Evolutionary conservation across 1,140 invertebrate genomes (phyloP).

Genomic region (Episyrphus balteatus): DNA sequence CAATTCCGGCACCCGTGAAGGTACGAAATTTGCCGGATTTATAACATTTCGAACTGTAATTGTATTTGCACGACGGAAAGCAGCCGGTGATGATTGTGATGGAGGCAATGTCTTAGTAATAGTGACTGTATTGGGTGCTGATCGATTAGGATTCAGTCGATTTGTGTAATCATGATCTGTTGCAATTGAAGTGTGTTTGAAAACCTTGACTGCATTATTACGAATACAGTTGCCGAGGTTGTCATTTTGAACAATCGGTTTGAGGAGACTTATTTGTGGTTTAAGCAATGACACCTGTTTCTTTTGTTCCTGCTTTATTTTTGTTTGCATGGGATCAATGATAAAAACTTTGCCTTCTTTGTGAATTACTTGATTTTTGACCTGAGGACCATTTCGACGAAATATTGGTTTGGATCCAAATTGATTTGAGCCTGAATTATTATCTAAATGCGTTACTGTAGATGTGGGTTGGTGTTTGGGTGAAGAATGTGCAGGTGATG

Average conservation of each 20-base stretch:
- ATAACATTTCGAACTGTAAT: not conserved
- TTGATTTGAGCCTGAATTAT: too few species aligned
- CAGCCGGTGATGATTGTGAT: not conserved
- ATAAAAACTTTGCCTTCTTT: constrained; percentile 31
- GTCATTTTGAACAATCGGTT: constrained; percentile 8
- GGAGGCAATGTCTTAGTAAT: not conserved
- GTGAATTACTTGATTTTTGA: constrained; percentile 26
- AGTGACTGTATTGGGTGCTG: not conserved
- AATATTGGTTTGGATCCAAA: not conserved
- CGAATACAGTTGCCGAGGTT: not conserved
- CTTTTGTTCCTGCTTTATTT: constrained; percentile 20
- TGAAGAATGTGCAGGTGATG: too few species aligned
- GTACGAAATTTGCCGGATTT: not conserved
- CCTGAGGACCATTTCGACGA: constrained; percentile 1
- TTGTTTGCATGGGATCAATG: constrained; percentile 27
- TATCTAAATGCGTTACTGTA: too few species aligned
- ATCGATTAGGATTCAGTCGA: constrained; percentile 11
- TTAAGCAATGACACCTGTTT: constrained; percentile 31
- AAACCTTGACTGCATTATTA: constrained; percentile 9
- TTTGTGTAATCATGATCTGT: constrained; percentile 29
- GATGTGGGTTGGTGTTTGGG: too few species aligned
- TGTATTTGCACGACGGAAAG: not conserved
- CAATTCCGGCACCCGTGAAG: not conserved
- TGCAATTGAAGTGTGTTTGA: constrained; percentile 22
- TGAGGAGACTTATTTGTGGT: constrained; percentile 25